Evolutionary conservation across 2,888 invertebrate species (phyloP), one percentile per base, ranked within the genome.

Genomic region (Tromatobia lineatoria): DNA sequence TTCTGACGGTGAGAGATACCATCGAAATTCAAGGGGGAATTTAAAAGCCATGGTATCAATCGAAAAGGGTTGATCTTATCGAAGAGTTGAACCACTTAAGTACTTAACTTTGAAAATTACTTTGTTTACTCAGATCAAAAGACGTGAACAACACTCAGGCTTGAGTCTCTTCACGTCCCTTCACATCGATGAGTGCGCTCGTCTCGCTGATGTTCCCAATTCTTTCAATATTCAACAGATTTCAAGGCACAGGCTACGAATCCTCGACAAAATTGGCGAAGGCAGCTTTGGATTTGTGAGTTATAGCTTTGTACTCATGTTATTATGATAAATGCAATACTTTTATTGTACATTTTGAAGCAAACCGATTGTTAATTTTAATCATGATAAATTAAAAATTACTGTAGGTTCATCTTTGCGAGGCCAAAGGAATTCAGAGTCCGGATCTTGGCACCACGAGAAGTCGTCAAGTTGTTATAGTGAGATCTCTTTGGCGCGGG

Each of bases 251-350:
- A 96, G 97, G 94, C 95, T 98, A 90, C 95, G 97, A 92, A 96
- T 97, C 89, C 94, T 98, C 85, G 97, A 98, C 93, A 97, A 97
- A 93, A 95, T 98, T 71, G 98, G 98, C 85, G 98, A 98, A 94
- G 98, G 98, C 87, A 96, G 97, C 88, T 98, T 97, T 93, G 98
- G 98, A 92, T 97, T 96, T 95, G 98, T 98, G 93, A 96, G 85
- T 82, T 71, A 66, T 45, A 80, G 66, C 29, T 29, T 73, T 59
- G 59, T 6, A 3, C 6, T 3, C 7, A 45, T 11, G 6, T 52
- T 69, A 50, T 50, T 50, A 2, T 66, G n/a, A 13, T 11, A 13
- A 47, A 15, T 47, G 3, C n/a, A 15, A 47, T 47, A 47, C 13
- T 10, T 38, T 38, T 38, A 38, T 38, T 8, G 10, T 10, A 38